Conservation (phyloP, 2,797 vertebrate species). For the Ficedula albicollis region DNA sequence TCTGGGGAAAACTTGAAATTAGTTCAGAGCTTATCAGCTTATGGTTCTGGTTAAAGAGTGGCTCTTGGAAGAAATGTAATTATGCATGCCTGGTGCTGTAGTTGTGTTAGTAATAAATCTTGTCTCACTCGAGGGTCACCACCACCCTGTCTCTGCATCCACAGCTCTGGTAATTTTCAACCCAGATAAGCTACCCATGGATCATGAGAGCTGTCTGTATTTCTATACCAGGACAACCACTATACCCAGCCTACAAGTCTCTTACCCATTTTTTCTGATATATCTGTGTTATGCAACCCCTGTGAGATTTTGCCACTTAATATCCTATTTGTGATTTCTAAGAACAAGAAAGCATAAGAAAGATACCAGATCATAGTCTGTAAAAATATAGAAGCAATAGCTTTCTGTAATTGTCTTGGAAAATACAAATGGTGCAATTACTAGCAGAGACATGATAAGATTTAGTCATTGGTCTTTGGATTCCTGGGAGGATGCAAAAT, state of each 20-base stretch:
- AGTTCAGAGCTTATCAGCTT: not conserved
- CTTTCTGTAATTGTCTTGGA: not conserved
- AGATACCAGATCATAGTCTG: not conserved
- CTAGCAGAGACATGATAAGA: not conserved
- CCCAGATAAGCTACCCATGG: not conserved
- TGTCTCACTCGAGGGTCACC: not conserved
- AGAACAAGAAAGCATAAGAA: not conserved
- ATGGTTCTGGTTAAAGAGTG: not conserved
- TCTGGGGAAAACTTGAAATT: constrained; percentile 9
- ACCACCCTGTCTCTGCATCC: not conserved
- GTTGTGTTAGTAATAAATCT: not conserved
- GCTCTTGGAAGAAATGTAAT: not conserved
- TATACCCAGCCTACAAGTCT: not conserved
- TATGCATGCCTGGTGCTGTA: not conserved
- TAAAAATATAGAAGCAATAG: not conserved
- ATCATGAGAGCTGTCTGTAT: not conserved
- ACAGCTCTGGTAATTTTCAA: not conserved
- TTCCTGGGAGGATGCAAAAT: not conserved
- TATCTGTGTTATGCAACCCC: not conserved
- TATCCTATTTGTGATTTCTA: not conserved
- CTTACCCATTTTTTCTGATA: not conserved
- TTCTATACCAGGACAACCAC: not conserved
- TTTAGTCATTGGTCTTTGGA: not conserved
- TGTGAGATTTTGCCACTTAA: not conserved
- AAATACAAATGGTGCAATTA: not conserved